Percentiles rank a stretch among this genome's conserved stretches.
These are phyloP conservation scores for Pteronura brasiliensis DNA, from an alignment of 2,113 vertebrate genomes.

Conservation along the genomic window DNA sequence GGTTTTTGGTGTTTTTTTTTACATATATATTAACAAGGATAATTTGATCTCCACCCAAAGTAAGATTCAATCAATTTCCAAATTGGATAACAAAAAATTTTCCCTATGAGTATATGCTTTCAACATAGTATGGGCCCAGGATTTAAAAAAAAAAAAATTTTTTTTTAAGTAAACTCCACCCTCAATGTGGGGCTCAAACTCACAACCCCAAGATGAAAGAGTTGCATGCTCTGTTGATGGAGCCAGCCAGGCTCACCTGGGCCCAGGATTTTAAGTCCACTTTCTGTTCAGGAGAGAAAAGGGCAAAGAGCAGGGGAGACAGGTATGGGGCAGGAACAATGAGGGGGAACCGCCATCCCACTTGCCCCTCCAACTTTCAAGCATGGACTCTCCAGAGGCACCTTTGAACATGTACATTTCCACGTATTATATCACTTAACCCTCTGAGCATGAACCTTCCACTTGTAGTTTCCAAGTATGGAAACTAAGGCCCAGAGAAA, in stretches of 20 bases:
- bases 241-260: neutral
- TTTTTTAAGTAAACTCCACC: neutral
- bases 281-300: neutral
- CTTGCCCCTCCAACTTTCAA: neutral
- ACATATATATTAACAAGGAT: neutral
- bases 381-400: neutral
- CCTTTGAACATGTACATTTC: neutral
- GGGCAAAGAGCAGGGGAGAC: neutral
- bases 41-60: neutral
- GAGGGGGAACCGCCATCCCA: fast-evolving
- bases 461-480: neutral
- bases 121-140: neutral
- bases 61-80: neutral
- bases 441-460: neutral
- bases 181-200: neutral
- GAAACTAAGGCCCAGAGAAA: neutral
- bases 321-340: neutral
- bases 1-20: neutral
- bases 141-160: neutral
- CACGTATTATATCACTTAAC: neutral
- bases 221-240: neutral
- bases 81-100: neutral
- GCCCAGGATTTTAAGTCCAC: neutral
- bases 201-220: neutral
- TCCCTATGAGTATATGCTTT: neutral